Base-by-base conservation (phyloP, 2,113 vertebrate genomes). In the Sprattus sprattus region DNA sequence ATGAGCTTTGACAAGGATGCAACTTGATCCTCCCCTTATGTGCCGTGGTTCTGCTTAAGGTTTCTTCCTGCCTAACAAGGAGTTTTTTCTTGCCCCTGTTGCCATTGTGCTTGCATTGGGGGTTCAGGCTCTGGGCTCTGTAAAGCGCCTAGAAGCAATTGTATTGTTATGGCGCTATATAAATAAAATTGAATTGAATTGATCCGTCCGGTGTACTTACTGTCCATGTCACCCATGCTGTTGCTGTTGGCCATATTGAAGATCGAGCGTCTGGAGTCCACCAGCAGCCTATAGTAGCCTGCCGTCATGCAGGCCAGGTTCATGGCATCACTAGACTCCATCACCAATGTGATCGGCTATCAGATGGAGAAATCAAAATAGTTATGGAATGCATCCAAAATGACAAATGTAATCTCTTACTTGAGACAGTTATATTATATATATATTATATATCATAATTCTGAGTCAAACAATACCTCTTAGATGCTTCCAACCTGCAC, bases 281-380 rank as follows among this genome's bases (percentile, higher is more conserved):
- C 98, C 81, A 99, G 96, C 85, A 99, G 94, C 91, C 97, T 95
- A 71, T 99, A 99, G 92, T 99, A 99, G 20, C 98, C 98, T 87
- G 98, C 98, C 67, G 98, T 99, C 82, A 99, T 91, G 91, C 98
- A 99, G 90, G 97, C 98, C 91, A 99, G 95, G 93, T 99, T 99
- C 98, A 99, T 99, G 83, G 98, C 98, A 88, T 99, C 97, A 15
- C 97, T 97, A 2, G 97, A 97, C 87, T 99, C 98, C 97, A 99
- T 99, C 91, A 99, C 95, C 83, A 99, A 95, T 0, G 95, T 98
- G 93, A 99, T 97, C 84, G 98, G 97, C 98, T 99, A 93, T 80
- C 87, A 82, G 39, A 11, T 39, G 15, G 11, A 84, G 20, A 75
- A 71, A 86, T 10, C 82, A 80, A 60, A 22, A 54, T 18, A 54